Evolutionary conservation across 2,113 vertebrate genomes (phyloP), one percentile per base, ranked within the genome.

Genomic region (Ursus arctos): DNA sequence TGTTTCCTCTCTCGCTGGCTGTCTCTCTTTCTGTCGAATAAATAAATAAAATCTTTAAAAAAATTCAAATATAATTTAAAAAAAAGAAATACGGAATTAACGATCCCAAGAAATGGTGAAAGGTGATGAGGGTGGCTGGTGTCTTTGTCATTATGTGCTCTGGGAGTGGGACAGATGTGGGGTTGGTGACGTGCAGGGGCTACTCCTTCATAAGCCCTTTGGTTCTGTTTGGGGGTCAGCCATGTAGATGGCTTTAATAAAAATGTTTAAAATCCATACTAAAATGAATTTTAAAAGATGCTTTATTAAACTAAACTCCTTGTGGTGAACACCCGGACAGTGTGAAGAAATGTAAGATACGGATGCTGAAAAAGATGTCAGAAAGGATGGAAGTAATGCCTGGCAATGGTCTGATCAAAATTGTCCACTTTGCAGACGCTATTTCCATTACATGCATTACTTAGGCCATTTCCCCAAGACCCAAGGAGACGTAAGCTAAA

Each of bases 161-260:
- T 72, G 19, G 31, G 5, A 74, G 43, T 10, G 12, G 80, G 47
- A 69, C 21, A 43, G 13, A 65, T 5, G 14, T 1, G 12, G 36
- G 26, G 11, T 31, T 36, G 67, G 40, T 7, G 8, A 67, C 0
- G 4, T 8, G 5, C 10, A 28, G 4, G 15, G 7, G 2, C 6
- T 47, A 11, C 12, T 31, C 55, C 19, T 49, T 59, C 11, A 6
- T 7, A 7, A 67, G 6, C 18, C 21, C 43, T 65, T 83, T 33
- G 19, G 6, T 81, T 55, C 47, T 79, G 6, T 28, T 12, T n/a
- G 47, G 33, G 36, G 15, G 36, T 80, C 59, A 53, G 77, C n/a
- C 40, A 71, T 0, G 22, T 33, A 4, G 63, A 10, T 33, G 16
- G 26, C 76, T 33, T 36, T 22, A 77, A 85, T 31, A 85, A 61